A percentile compares a stretch with the other conserved stretches of the same genome.
Evolutionary conservation across 2,888 invertebrate genomes (phyloP).

Genomic region (Hypena proboscidalis): DNA sequence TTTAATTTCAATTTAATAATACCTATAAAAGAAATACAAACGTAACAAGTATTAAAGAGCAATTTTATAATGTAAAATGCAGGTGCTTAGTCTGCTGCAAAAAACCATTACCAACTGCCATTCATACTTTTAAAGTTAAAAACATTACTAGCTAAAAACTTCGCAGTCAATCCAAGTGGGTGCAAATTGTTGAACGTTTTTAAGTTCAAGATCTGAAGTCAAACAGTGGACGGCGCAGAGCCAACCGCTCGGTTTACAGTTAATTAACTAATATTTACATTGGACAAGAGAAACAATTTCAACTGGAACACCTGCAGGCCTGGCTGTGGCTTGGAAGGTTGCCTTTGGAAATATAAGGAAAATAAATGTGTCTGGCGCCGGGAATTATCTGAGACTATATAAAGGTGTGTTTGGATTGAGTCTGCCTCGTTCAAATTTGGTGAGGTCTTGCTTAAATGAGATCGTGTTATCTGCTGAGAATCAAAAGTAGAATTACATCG

Average conservation of each 20-base stretch:
- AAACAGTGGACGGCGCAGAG: constrained; percentile 47
- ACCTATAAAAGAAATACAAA: too few relatives aligned
- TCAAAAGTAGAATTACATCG: too few relatives aligned
- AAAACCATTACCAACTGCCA: too few relatives aligned
- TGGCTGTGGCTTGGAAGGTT: constrained; percentile 62
- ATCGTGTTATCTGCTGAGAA: too few relatives aligned
- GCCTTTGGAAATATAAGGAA: constrained; percentile 52
- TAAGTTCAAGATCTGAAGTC: constrained; percentile 44
- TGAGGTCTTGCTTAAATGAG: too few relatives aligned
- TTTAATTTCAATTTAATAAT: too few relatives aligned
- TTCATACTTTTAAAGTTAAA: neutral
- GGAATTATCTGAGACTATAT: too few relatives aligned
- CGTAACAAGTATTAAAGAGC: too few relatives aligned
- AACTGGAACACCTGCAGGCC: constrained; percentile 69
- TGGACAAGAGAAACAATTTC: constrained; percentile 74
- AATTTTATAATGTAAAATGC: too few relatives aligned
- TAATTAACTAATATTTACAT: constrained; percentile 85
- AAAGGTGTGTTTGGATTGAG: too few relatives aligned
- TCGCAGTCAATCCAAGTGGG: constrained; percentile 14
- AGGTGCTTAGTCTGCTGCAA: too few relatives aligned
- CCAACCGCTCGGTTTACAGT: constrained; percentile 68
- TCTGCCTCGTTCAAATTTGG: too few relatives aligned
- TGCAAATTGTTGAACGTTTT: constrained; percentile 33
- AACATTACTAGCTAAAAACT: neutral
- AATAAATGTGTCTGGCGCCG: constrained; percentile 3